Evolutionary conservation across 2,797 vertebrate species (phyloP).

Genomic region (Fringilla coelebs): DNA sequence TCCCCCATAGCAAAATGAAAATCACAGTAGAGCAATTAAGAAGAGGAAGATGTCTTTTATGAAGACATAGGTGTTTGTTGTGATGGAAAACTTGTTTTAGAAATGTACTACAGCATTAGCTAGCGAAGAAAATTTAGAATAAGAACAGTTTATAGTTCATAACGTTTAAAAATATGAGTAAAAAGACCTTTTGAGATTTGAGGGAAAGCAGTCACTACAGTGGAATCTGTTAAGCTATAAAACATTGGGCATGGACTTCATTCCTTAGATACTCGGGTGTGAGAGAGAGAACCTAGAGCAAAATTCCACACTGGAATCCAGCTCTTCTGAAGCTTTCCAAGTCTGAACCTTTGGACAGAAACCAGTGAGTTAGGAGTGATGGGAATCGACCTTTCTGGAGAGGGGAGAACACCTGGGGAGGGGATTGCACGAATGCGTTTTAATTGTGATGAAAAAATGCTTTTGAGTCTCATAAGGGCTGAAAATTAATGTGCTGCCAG

Average conservation of each 20-base stretch:
- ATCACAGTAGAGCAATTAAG: neutral
- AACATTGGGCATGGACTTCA: neutral
- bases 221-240: neutral
- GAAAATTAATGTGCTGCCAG: neutral
- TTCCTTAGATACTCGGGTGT: neutral
- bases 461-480: neutral
- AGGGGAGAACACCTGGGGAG: neutral
- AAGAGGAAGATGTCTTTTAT: neutral
- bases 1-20: neutral
- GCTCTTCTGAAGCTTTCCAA: neutral
- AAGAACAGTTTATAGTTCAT: neutral
- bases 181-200: neutral
- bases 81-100: neutral
- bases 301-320: neutral
- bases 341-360: neutral
- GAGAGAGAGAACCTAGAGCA: neutral
- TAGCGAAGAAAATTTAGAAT: neutral
- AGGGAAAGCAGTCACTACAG: neutral
- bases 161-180: neutral
- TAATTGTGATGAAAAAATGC: neutral
- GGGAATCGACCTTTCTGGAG: neutral
- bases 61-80: neutral
- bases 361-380: neutral
- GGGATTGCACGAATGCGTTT: neutral
- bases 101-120: neutral